Evolutionary conservation across 2,888 invertebrate species (phyloP), one percentile per base, ranked within the genome.

Genomic region (Pherbina coryleti): DNA sequence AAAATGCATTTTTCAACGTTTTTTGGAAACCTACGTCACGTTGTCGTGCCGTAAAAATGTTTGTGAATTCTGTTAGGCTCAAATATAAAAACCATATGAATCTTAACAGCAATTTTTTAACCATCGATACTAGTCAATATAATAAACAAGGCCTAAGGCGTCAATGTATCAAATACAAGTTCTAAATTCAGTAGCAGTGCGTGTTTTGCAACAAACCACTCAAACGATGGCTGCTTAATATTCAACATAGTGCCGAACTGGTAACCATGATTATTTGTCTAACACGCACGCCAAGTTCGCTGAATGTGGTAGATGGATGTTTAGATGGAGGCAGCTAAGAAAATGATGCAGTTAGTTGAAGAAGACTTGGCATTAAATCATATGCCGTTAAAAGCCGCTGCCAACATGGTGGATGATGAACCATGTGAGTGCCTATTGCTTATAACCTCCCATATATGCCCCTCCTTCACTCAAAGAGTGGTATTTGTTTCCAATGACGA

Each of bases 401-500:
- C 2, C 53, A n/a, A 53, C 7, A 14, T 25, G 72, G n/a, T 60
- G 60, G 25, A 60, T 72, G 37, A 37, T 37, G 31, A 31, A 37
- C 1, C 37, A 44, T 44, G 44, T 11, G 44, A 7, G 44, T 44
- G 44, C 44, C 44, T 44, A 44, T 44, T 44, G 4, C 44, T 44
- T 14, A 44, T 44, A n/a, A 44, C 44, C 44, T 0, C 44, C 44
- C 44, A 44, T 44, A 1, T 1, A 44, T 44, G 44, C 44, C 3
- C 14, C 44, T 44, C 14, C 3, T 75, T 67, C 75, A 78, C 76
- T 79, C 72, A 78, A 77, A 72, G 76, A 79, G 57, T 75, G 72
- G 69, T 79, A 79, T 79, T 76, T 78, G 76, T 70, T 80, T 79
- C 70, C 71, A 74, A 80, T 72, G 69, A 75, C 77, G 60, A 62